These are phyloP conservation scores for Clamator glandarius DNA, from an alignment of 2,797 vertebrate genomes.

Conservation along the genomic window DNA sequence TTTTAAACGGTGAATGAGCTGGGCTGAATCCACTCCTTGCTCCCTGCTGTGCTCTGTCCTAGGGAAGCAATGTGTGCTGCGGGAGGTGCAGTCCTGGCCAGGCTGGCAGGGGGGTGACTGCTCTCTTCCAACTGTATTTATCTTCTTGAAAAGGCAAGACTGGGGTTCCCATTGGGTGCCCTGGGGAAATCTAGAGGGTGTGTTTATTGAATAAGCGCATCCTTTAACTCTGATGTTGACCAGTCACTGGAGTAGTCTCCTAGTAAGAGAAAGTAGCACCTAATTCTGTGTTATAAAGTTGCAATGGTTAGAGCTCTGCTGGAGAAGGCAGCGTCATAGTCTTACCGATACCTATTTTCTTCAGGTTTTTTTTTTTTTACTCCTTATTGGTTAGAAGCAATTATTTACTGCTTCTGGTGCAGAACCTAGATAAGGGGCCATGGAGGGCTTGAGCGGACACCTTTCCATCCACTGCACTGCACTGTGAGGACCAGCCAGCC, in stretches of 20 bases:
- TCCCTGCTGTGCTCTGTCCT: neutral
- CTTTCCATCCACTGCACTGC: neutral
- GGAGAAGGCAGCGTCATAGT: neutral
- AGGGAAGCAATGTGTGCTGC: neutral
- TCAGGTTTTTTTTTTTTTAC: neutral
- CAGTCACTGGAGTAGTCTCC: neutral
- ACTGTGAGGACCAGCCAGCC: neutral
- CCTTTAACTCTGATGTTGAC: neutral
- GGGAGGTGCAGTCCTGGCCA: neutral
- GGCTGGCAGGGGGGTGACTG: neutral
- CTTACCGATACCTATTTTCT: neutral
- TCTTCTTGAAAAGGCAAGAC: neutral
- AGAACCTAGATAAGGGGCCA: neutral
- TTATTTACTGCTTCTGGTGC: neutral
- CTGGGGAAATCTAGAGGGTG: neutral
- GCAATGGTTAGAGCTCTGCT: neutral
- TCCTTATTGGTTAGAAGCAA: neutral
- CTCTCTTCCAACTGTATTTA: neutral
- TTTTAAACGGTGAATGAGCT: slow-evolving; percentile 25
- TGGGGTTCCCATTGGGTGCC: neutral
- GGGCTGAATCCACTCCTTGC: neutral
- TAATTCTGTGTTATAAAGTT: neutral
- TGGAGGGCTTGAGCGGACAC: neutral
- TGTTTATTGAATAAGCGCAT: neutral
- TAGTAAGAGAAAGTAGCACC: neutral